Evolutionary conservation across 2,797 vertebrate genomes (phyloP).

Genomic region (Karalla daura): DNA sequence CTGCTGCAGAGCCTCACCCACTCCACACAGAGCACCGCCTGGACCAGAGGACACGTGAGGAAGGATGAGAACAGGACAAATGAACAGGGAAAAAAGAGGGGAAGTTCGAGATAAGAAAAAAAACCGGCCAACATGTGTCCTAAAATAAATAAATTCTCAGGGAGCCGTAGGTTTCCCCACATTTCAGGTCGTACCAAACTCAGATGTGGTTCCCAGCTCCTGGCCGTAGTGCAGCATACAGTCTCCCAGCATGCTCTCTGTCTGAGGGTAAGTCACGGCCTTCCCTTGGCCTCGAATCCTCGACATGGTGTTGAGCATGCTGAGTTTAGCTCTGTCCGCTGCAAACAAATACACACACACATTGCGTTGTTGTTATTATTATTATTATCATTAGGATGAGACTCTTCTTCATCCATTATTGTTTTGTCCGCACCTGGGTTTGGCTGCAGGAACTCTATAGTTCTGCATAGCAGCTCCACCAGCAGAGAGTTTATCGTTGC

Average conservation of each 20-base stretch:
- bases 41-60: neutral
- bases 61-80: neutral
- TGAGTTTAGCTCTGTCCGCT: conserved; percentile 92
- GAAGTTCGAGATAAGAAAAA: too few species aligned
- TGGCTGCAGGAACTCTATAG: conserved; percentile 93
- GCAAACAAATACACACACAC: neutral
- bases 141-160: too few species aligned
- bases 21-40: conserved; percentile 87
- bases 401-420: too few species aligned
- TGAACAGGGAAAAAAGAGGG: neutral
- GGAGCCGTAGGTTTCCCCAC: too few species aligned
- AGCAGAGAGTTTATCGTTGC: conserved; percentile 87
- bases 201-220: conserved; percentile 89
- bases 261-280: conserved; percentile 90
- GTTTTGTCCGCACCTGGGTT: conserved; percentile 90
- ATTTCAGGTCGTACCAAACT: conserved; percentile 88
- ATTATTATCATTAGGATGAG: too few species aligned
- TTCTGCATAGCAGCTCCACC: conserved; percentile 89
- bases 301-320: conserved; percentile 92
- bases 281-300: conserved; percentile 91
- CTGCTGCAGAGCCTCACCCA: conserved; percentile 91
- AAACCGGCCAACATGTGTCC: too few species aligned
- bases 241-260: conserved; percentile 91
- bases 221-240: conserved; percentile 90
- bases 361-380: too few species aligned